A percentile compares a stretch with the other conserved stretches of the same genome.
phyloP scores from a whole-genome alignment of 2,113 vertebrate genomes.

The Aythya baeri region DNA sequence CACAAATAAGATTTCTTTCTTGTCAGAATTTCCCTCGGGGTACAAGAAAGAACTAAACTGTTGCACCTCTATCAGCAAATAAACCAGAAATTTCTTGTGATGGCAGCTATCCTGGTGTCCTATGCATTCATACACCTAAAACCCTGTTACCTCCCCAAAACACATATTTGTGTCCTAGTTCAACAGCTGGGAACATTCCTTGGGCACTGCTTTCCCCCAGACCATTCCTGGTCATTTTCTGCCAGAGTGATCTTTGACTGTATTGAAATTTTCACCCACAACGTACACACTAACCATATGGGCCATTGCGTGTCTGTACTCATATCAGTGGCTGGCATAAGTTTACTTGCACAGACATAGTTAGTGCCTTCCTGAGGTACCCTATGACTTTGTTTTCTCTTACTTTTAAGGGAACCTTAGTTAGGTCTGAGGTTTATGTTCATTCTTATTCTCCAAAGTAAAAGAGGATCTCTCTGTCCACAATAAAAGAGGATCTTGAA shows the following conservation, averaged over 20 bases:
- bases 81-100: neutral
- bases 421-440: neutral
- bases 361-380: neutral
- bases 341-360: neutral
- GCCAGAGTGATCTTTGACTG: rapidly evolving
- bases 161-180: neutral
- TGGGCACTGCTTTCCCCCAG: neutral
- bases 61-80: neutral
- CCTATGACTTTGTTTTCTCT: neutral
- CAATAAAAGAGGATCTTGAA: neutral
- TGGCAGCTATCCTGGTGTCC: neutral
- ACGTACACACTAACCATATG: neutral
- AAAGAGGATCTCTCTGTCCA: neutral
- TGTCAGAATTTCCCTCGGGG: neutral
- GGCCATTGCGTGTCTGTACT: rapidly evolving
- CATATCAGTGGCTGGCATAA: neutral
- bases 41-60: neutral
- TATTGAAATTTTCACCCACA: neutral
- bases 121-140: neutral
- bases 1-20: neutral
- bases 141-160: neutral
- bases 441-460: neutral
- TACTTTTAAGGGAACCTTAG: neutral
- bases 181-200: neutral
- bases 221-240: neutral